These are phyloP conservation scores for Drosophila jambulina DNA, from an alignment of 1,140 invertebrate genomes.

Conservation along the genomic window DNA sequence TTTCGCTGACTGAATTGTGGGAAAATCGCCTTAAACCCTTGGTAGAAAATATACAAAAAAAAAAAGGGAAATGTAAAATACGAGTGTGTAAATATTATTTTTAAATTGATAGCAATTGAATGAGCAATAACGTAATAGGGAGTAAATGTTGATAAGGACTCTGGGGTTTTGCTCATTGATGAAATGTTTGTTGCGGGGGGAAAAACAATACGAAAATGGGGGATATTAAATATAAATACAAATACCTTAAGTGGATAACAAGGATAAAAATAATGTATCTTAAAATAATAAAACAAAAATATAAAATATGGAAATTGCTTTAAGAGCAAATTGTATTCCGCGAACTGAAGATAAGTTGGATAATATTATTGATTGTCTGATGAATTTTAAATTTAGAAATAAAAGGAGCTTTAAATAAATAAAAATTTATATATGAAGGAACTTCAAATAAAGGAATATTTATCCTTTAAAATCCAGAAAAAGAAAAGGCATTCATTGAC, in stretches of 20 bases:
- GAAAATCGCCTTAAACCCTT: conserved; percentile 42
- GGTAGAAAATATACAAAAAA: not conserved
- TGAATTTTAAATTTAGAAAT: not conserved
- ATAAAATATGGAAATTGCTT: not conserved
- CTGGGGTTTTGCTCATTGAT: not conserved
- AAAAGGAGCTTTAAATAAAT: not conserved
- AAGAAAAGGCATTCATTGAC: not conserved
- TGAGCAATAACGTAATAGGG: conserved; percentile 73
- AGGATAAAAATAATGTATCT: conserved; percentile 3
- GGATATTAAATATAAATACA: not conserved
- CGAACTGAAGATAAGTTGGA: not conserved
- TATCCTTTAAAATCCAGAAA: not conserved
- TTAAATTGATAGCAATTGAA: conserved; percentile 76
- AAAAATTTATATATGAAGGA: too few relatives aligned
- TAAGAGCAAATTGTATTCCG: not conserved
- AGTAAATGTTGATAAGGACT: conserved; percentile 49
- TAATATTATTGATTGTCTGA: not conserved
- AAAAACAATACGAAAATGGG: conserved; percentile 1
- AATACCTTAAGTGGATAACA: conserved; percentile 12
- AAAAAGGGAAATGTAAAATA: conserved; percentile 43
- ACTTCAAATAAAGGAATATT: too few relatives aligned
- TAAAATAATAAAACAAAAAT: conserved; percentile 13
- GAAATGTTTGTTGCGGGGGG: conserved; percentile 9
- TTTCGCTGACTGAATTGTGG: conserved; percentile 11
- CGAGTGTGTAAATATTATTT: conserved; percentile 77